Evolutionary conservation across 2,113 vertebrate genomes (phyloP).

Genomic region (Microtus montanus): DNA sequence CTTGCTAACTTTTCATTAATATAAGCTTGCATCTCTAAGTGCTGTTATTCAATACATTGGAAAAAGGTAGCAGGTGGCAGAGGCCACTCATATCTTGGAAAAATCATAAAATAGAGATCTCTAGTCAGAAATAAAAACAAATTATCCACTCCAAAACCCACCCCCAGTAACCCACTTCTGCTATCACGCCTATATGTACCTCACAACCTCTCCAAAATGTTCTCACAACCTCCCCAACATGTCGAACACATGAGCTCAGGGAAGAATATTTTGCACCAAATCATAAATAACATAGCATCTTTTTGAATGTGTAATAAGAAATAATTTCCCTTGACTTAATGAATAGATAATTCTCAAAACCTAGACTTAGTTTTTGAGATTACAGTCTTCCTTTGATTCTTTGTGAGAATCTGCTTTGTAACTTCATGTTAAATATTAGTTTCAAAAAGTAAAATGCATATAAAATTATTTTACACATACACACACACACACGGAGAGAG

Average conservation of each 20-base stretch:
- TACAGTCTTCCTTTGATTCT: neutral
- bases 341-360: conserved; percentile 1
- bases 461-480: no score
- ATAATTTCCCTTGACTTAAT: neutral
- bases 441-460: no score
- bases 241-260: neutral
- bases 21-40: neutral
- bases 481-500: no score
- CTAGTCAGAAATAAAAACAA: neutral
- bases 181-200: neutral
- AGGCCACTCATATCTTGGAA: neutral
- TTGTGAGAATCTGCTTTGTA: no score
- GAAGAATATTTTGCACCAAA: neutral
- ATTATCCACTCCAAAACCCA: neutral
- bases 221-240: neutral
- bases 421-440: no score
- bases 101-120: neutral
- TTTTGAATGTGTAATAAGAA: conserved; percentile 41
- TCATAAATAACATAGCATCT: neutral
- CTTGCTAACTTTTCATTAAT: neutral
- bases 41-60: neutral
- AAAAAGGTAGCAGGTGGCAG: neutral
- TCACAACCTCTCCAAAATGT: neutral
- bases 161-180: neutral
- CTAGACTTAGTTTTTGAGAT: neutral